Base-by-base conservation (phyloP, 2,113 vertebrate genomes). In the Chaetodon trifascialis region DNA sequence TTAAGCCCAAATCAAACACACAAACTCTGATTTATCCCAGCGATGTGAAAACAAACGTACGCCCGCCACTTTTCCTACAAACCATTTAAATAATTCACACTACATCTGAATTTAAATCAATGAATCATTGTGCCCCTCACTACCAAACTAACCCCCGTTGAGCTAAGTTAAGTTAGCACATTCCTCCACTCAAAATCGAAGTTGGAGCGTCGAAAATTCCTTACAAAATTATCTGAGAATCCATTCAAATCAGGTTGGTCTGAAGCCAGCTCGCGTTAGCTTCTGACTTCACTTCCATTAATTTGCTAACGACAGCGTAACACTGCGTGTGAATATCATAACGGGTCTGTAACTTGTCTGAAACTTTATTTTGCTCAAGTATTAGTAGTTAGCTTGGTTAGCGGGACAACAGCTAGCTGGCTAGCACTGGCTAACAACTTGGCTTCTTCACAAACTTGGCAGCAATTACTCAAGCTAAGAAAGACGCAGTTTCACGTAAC, bases 151-250 rank as follows among this genome's bases (percentile, higher is more conserved):
- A 62, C 55, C 86, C 60, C 56, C 30, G 55, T 17, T 16, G 63
- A 46, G 83, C 73, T 78, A 47, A 73, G 30, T 82, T n/a, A 21
- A 76, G 62, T 77, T 79, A 87, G 86, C 90, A 55, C 93, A 94
- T 94, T 94, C 93, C 93, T 88, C 52, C 86, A 94, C 93, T 91
- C 85, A 11, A 64, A 90, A 83, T 86, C 80, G 89, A 82, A 92
- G 83, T 86, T 80, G 56, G n/a, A 89, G 73, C 76, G 71, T 85
- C 73, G 82, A 68, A 73, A 67, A 72, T 46, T 47, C 52, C 42
- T 11, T 14, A 40, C 52, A 87, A 87, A 90, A 44, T 46, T 5
- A 4, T 6, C 19, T 1, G 38, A 40, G 11, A 11, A 7, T 10
- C 49, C 7, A 7, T 21, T 21, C 34, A 69, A 36, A n/a, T 2